phyloP scores from a whole-genome alignment of 2,888 invertebrate species.

The Meliscaeva auricollis region DNA sequence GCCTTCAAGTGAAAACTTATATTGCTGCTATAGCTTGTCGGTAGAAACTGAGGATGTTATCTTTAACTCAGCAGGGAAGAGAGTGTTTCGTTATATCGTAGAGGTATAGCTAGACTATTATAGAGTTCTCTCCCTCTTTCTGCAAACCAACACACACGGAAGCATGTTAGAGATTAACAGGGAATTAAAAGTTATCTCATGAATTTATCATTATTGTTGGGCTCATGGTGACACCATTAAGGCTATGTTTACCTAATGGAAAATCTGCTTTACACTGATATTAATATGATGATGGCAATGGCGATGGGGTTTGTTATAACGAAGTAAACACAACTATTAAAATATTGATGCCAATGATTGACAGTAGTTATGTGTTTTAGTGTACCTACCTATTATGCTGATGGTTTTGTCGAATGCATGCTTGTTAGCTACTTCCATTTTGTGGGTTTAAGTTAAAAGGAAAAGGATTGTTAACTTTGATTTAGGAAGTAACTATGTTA shows the following conservation, averaged over 20 bases:
- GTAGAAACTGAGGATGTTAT: conserved; percentile 41
- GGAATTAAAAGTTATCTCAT: conserved; percentile 74
- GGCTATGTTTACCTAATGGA: conserved; percentile 72
- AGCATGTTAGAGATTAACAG: conserved; percentile 70
- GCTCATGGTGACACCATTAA: conserved; percentile 72
- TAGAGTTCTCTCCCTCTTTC: conserved; percentile 9
- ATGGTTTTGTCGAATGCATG: no score
- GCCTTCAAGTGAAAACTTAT: conserved; percentile 38
- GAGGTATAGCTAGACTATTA: background rate
- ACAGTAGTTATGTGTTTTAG: no score
- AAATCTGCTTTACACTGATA: conserved; percentile 68
- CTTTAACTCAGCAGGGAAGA: conserved; percentile 51
- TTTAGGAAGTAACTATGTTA: no score
- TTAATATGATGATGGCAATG: conserved; percentile 48
- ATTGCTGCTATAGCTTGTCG: conserved; percentile 21
- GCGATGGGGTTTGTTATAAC: background rate
- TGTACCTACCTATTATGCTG: no score
- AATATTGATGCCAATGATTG: conserved; percentile 54
- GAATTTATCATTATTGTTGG: conserved; percentile 75
- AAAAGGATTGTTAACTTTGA: no score
- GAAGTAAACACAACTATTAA: conserved; percentile 44
- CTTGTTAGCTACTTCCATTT: no score
- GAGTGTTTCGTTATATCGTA: background rate
- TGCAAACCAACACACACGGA: conserved; percentile 31
- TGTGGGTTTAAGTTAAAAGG: no score